Percentiles rank a stretch among this genome's conserved stretches.
phyloP scores from a whole-genome alignment of 2,888 invertebrate genomes.

The Glaucopsyche alexis region DNA sequence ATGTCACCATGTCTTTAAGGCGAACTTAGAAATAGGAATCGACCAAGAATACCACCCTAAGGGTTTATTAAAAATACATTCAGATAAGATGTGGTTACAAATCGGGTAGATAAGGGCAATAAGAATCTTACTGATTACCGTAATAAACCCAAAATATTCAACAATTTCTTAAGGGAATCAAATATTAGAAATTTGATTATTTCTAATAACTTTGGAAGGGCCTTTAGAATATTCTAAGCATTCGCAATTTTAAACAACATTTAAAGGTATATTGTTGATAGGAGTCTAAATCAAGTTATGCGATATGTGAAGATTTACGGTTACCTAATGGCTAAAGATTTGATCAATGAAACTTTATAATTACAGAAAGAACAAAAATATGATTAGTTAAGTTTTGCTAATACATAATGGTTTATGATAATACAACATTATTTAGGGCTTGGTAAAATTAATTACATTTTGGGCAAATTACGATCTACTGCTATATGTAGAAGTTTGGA shows the following conservation, averaged over 20 bases:
- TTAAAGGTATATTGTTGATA: conserved; percentile 1
- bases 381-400: background rate
- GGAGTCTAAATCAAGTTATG: conserved; percentile 18
- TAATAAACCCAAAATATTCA: background rate
- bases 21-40: no score
- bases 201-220: conserved; percentile 8
- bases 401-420: no score
- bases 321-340: background rate
- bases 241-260: conserved; percentile 10
- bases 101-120: background rate
- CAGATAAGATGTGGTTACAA: background rate
- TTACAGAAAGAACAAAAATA: background rate
- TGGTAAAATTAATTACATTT: no score
- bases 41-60: no score
- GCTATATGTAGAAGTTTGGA: no score
- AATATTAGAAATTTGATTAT: background rate
- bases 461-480: no score
- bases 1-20: no score
- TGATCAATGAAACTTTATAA: background rate
- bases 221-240: conserved; percentile 19
- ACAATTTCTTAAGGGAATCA: background rate
- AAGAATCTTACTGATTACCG: background rate
- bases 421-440: no score
- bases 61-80: no score
- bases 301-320: conserved; percentile 8